Base-by-base conservation (phyloP, 1,140 invertebrate genomes). In the Anoplophora glabripennis region DNA sequence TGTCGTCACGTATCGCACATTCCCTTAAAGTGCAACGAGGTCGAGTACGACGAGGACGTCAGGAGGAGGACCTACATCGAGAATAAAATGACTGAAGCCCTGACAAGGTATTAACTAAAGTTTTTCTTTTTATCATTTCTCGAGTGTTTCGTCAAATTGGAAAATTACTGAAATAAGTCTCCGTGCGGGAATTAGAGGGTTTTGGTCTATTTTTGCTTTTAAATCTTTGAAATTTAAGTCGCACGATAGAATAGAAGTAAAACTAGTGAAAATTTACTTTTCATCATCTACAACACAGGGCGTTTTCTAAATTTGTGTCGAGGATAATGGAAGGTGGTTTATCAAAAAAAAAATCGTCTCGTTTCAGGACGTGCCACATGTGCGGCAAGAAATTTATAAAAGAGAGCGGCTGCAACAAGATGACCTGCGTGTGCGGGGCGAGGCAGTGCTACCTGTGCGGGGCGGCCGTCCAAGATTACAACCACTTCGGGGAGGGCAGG, bases 371-470 rank as follows among this genome's bases (percentile, higher is more conserved):
- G 45, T 88, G 86, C 73, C 79, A 79, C 21, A 78, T 75, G 0
- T 89, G 86, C 68, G 75, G 78, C 15, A 79, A 77, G 40, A 74
- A 78, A 33, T 86, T 86, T 61, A 79, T 84, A 52, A 88, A 88
- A 72, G 77, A 80, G 51, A 77, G 77, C 52, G 88, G 88, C 3
- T 89, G 87, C 66, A 89, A 89, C 63, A 87, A 85, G 69, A 89
- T 89, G 80, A 82, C 77, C 3, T 89, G 88, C 75, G 42, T 71
- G 0, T 89, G 87, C 78, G 86, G 86, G 1, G 82, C 84, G 1
- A 75, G 70, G 5, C 87, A 86, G 81, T 89, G 88, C 71, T 89
- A 89, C 66, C 68, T 88, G 3, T 89, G 87, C 68, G 75, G 82
- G 11, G 66, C 79, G 65, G 76, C 80, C 11, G 74, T 86, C 11